Conservation (phyloP, 1,140 invertebrate genomes). For the Leptinotarsa texana region DNA sequence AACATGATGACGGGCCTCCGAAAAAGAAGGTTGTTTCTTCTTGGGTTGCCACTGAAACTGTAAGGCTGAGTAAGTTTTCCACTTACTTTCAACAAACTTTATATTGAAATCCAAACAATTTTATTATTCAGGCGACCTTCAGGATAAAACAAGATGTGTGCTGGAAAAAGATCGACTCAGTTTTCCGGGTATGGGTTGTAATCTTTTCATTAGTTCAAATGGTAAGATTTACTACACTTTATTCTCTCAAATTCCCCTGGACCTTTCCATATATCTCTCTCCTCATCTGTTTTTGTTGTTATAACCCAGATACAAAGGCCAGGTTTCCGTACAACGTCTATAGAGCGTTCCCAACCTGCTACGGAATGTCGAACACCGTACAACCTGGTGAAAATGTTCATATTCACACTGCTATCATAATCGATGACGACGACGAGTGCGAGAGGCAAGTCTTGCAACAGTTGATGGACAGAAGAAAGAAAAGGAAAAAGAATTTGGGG, state of each 20-base stretch:
- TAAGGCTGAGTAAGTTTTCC: not conserved
- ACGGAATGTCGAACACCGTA: not conserved
- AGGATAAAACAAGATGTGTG: constrained; percentile 5
- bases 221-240: not conserved
- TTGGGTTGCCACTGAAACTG: not conserved
- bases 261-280: too few species aligned
- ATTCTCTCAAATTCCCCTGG: too few species aligned
- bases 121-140: not conserved
- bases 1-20: not conserved
- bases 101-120: not conserved
- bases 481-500: too few species aligned
- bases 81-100: not conserved
- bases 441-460: constrained; percentile 13
- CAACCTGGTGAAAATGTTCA: constrained; percentile 3
- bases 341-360: not conserved
- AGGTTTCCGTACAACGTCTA: constrained; percentile 10
- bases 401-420: constrained; percentile 12
- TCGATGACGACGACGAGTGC: constrained; percentile 10
- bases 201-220: not conserved
- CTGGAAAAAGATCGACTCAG: constrained; percentile 9
- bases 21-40: not conserved
- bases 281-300: not conserved
- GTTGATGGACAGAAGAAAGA: constrained; percentile 7
- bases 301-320: not conserved
- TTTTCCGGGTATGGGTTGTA: not conserved